Percentiles rank a stretch among this genome's conserved stretches.
Conservation (phyloP, 1,140 invertebrate species). For the Pseudomyrmex pallidus region DNA sequence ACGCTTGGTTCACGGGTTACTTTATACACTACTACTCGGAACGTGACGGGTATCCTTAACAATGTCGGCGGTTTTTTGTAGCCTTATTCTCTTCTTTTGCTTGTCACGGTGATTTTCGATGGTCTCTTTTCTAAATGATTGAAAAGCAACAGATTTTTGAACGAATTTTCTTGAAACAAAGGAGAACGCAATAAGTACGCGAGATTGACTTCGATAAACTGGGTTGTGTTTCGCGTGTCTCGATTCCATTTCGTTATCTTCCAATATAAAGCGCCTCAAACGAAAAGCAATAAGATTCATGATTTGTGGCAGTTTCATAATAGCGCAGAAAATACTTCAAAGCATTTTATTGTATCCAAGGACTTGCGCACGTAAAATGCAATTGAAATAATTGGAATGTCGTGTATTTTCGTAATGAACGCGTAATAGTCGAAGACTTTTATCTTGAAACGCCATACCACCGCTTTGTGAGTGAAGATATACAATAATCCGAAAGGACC, state of each 20-base stretch:
- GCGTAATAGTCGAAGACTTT: constrained; percentile 1
- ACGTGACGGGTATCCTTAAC: constrained; percentile 71
- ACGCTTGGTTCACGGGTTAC: constrained; percentile 40
- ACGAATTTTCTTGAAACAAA: constrained; percentile 44
- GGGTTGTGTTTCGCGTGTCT: constrained; percentile 56
- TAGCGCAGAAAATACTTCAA: constrained; percentile 27
- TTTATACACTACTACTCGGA: constrained; percentile 62
- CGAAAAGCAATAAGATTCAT: constrained; percentile 33
- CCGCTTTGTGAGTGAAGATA: too few relatives aligned
- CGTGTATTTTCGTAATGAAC: constrained; percentile 17
- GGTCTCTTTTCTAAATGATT: constrained; percentile 12
- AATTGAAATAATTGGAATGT: constrained; percentile 51
- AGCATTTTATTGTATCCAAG: constrained; percentile 13
- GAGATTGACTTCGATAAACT: constrained; percentile 41
- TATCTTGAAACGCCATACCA: background rate
- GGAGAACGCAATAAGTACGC: constrained; percentile 16
- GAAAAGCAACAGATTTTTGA: constrained; percentile 53
- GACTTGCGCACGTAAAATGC: constrained; percentile 19
- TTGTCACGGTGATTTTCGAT: constrained; percentile 47
- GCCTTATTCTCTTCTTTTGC: constrained; percentile 8
- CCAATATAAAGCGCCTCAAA: constrained; percentile 17
- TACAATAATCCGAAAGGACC: too few relatives aligned
- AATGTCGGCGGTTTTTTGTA: constrained; percentile 5
- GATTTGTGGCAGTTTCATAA: constrained; percentile 52
- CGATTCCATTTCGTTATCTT: constrained; percentile 64